Base-by-base conservation (phyloP, 2,888 invertebrate genomes). In the Aphidoletes aphidimyza region DNA sequence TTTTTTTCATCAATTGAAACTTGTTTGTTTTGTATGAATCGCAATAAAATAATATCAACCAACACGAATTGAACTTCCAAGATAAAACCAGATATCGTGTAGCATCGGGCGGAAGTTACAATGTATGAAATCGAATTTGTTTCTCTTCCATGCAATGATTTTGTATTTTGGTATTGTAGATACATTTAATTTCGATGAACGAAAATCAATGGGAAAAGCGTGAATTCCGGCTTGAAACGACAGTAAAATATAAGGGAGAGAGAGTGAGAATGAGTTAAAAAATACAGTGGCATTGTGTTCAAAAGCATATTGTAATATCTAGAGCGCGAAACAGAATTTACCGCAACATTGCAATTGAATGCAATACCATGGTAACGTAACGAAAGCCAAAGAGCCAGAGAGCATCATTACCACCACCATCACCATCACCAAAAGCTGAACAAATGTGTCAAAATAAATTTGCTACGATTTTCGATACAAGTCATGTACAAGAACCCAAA, bases 61-160 rank as follows among this genome's bases (percentile, higher is more conserved):
- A 54, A 54, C n/a, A 47, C 14, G 22, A 54, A 22, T 22, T 26
- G 26, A 54, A 6, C 6, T 42, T 6, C 14, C 42, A 6, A 26
- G 54, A 54, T 22, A 54, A 54, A 22, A 26, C 26, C 26, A 11
- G 19, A 17, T 8, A 11, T 17, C 17, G 8, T 47, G n/a, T n/a
- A n/a, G n/a, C n/a, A 42, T 47, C 2, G 19, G 17, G 19, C 47
- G 17, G 8, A 3, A 54, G 54, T 54, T 14, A 22, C 5, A 14
- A 54, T 54, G 54, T 54, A 54, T 26, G 11, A 54, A 54, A 54
- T 54, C 54, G 26, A 54, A 54, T 54, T 26, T 54, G 22, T 54
- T 54, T n/a, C 54, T 22, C 22, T 22, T 2, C 2, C 11, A 26
- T 22, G 54, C 54, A 3, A n/a, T n/a, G n/a, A n/a, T 8, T 54